Base-by-base conservation (phyloP, 2,888 invertebrate species). In the Epsilonema sp. region DNA sequence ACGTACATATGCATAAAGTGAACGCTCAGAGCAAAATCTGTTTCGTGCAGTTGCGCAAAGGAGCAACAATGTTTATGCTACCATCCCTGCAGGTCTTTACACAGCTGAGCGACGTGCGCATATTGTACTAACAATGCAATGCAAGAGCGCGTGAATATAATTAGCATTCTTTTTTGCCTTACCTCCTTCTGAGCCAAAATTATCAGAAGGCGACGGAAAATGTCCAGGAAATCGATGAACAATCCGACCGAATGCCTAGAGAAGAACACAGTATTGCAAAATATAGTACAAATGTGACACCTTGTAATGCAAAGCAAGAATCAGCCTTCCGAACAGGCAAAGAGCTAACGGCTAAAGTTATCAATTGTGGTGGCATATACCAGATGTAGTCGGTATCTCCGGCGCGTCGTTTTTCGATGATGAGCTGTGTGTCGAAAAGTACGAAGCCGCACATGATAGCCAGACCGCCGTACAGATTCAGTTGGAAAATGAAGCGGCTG, bases 391-490 rank as follows among this genome's bases (percentile, higher is more conserved):
- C 90, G 65, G 80, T 81, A 72, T 77, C 86, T 50, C 90, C 90
- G 69, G 75, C 74, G 52, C 84, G 77, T 56, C 79, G 77, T 67
- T 90, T 90, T 69, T 89, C 89, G 59, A 92, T 79, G 56, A 92
- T 90, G 54, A 83, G 71, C 70, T 90, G 90, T n/a, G 92, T 92
- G 67, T 92, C 90, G 62, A 82, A 92, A 52, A 92, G 73, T 11
- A 92, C 79, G 68, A 90, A 92, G 49, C 80, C 86, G 64, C 87
- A 87, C 82, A 92, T 86, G 36, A 86, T 73, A 55, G 78, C 71
- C 44, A 92, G 73, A 51, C 89, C 89, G 54, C 84, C 66, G 65
- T 92, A 89, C 46, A 90, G 71, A 61, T 87, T 81, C 51, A 76
- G 68, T 78, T 89, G 67, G 63, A 78, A 79, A 44, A 90, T 66